Evolutionary conservation across 2,888 invertebrate species (phyloP), one percentile per base, ranked within the genome.

Genomic region (Marasmarcha lunaedactyla): DNA sequence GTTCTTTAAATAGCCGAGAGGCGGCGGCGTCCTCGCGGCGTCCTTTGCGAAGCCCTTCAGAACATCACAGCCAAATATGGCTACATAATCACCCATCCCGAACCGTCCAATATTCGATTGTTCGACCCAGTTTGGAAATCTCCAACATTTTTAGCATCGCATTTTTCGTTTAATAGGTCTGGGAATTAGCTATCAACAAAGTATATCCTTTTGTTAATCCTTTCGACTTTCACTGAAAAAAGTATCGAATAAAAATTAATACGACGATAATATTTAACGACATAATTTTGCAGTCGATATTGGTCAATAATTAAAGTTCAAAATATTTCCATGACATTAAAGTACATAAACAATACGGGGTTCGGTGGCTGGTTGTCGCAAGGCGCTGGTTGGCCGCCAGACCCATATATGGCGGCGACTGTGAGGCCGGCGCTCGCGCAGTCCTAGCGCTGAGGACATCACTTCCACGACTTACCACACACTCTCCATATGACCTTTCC

Each of bases 51-150:
- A 61, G 46, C 59, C 54, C 54, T 55, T 52, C 52, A 54, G 59
- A 20, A 20, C 63, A 72, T 50, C 51, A 46, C 52, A 54, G 48
- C 81, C 81, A 59, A 79, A 77, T 78, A 73, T 55, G 79, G 81
- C 59, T 57, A 64, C 66, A 73, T 71, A 74, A 74, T 71, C 63
- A 68, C 60, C 62, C 55, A 62, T 65, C 63, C 52, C 59, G 55
- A 56, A 64, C 54, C 57, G 48, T 53, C 50, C 55, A 57, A 56
- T 52, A 55, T 51, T 63, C 74, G 76, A 78, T 81, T 81, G 78
- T 78, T 65, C 63, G 60, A 56, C 72, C 74, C 62, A 71, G 67
- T 78, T 78, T 81, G 79, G 78, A 63, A 59, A 67, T 57, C 55
- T 55, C 48, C 51, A 47, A 52, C 63, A 67, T 72, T 74, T 20